Percentiles rank a stretch among this genome's conserved stretches.
Evolutionary conservation across 2,888 invertebrate species (phyloP).

Genomic region (Drosophila atripex): DNA sequence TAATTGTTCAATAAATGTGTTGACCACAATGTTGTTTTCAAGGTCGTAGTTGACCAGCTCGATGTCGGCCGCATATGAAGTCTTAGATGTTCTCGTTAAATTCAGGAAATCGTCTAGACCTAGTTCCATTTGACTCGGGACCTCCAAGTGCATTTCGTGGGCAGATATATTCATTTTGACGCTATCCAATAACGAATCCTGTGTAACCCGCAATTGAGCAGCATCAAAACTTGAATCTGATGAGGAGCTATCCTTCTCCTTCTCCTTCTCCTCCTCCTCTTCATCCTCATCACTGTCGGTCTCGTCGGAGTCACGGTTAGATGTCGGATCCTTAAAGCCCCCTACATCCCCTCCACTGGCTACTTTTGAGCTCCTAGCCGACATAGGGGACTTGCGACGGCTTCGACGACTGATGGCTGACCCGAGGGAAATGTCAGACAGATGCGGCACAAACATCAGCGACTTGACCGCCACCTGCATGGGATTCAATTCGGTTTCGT

Average conservation of each 20-base stretch:
- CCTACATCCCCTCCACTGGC: neutral
- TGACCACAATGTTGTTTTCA: neutral
- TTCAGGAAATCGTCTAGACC: no score
- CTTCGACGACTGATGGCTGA: neutral
- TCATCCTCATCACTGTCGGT: neutral
- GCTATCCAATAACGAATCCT: no score
- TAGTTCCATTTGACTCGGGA: no score
- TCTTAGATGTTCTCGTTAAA: no score
- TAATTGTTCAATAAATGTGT: neutral
- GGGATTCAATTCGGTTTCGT: neutral
- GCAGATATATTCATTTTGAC: no score
- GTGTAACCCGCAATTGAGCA: no score
- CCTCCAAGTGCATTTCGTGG: no score
- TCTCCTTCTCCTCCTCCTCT: neutral
- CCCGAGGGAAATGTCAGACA: constrained; percentile 12
- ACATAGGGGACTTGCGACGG: neutral
- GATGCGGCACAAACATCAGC: constrained; percentile 16
- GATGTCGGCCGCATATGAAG: no score
- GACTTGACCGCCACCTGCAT: neutral
- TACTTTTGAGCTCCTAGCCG: neutral
- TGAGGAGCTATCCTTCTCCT: neutral
- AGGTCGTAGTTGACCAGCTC: neutral
- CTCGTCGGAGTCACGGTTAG: neutral
- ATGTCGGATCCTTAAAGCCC: neutral
- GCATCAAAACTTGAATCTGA: no score